Conservation (phyloP, 1,140 invertebrate species). For the Drosophila ficusphila region DNA sequence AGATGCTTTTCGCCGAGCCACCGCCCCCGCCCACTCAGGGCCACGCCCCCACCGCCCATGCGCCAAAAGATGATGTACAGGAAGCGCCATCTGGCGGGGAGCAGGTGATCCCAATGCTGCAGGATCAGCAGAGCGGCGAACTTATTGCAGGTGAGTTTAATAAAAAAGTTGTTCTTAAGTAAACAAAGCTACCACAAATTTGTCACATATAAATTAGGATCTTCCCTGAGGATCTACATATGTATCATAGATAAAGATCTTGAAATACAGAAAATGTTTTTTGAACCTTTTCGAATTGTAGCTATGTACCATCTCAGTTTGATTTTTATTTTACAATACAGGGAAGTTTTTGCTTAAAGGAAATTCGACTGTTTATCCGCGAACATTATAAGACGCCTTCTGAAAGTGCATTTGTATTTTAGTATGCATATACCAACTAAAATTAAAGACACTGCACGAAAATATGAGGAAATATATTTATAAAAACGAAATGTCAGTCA, state of each 20-base stretch:
- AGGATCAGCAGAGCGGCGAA: slow-evolving; percentile 59
- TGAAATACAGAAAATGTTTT: too few relatives aligned
- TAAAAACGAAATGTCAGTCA: too few relatives aligned
- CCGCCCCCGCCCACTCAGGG: slow-evolving; percentile 39
- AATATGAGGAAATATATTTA: too few relatives aligned
- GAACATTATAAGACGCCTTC: neutral
- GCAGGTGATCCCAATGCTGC: slow-evolving; percentile 44
- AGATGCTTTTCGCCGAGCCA: slow-evolving; percentile 71
- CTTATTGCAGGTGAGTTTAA: slow-evolving; percentile 59
- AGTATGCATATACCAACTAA: neutral
- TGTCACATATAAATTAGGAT: too few relatives aligned
- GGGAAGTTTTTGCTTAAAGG: neutral
- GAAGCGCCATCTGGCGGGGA: slow-evolving; percentile 8
- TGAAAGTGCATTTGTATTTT: too few relatives aligned
- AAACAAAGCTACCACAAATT: too few relatives aligned
- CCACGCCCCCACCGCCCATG: slow-evolving; percentile 21
- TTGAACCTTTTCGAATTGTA: too few relatives aligned
- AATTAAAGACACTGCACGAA: neutral
- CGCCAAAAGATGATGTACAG: slow-evolving; percentile 13
- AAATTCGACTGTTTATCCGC: slow-evolving; percentile 3
- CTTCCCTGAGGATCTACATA: too few relatives aligned
- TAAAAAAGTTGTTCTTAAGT: too few relatives aligned
- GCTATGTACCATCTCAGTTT: too few relatives aligned
- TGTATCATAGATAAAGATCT: too few relatives aligned
- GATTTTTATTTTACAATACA: too few relatives aligned